phyloP scores from a whole-genome alignment of 2,888 invertebrate species.

The Lepidochrysops patricia region DNA sequence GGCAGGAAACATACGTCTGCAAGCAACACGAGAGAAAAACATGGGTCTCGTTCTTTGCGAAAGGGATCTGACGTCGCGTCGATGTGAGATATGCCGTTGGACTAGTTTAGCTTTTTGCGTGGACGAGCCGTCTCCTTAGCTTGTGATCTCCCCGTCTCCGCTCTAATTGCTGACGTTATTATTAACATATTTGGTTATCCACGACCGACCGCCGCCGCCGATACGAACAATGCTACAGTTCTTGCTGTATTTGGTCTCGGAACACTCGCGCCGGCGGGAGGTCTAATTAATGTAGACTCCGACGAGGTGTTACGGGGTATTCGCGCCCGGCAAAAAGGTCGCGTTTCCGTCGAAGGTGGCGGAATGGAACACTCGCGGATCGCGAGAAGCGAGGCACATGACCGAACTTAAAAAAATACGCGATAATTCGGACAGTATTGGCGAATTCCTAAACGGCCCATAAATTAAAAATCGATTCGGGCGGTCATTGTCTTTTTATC shows the following conservation, averaged over 20 bases:
- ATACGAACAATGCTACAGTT: constrained; percentile 2
- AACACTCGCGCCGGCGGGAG: constrained; percentile 12
- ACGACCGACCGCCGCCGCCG: neutral
- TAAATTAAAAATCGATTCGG: constrained; percentile 8
- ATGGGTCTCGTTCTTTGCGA: constrained; percentile 66
- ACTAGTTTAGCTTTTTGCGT: constrained; percentile 60
- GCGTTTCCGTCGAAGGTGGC: constrained; percentile 46
- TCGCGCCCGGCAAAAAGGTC: constrained; percentile 44
- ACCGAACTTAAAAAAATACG: constrained; percentile 31
- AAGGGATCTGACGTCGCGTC: constrained; percentile 69
- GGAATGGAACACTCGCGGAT: constrained; percentile 47
- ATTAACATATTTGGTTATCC: constrained; percentile 22
- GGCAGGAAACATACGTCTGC: constrained; percentile 98
- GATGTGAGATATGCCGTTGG: constrained; percentile 63
- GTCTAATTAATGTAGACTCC: constrained; percentile 34
- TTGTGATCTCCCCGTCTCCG: constrained; percentile 56
- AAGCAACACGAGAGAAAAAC: constrained; percentile 76
- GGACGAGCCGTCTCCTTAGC: constrained; percentile 52
- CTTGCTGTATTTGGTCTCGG: neutral
- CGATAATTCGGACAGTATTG: neutral
- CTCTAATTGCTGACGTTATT: constrained; percentile 38
- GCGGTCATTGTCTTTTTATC: constrained; percentile 4
- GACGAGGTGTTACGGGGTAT: constrained; percentile 53
- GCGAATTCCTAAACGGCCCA: neutral
- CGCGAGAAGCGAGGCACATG: constrained; percentile 23